These are phyloP conservation scores for Lysandra bellargus DNA, from an alignment of 2,888 invertebrate genomes.

Conservation along the genomic window DNA sequence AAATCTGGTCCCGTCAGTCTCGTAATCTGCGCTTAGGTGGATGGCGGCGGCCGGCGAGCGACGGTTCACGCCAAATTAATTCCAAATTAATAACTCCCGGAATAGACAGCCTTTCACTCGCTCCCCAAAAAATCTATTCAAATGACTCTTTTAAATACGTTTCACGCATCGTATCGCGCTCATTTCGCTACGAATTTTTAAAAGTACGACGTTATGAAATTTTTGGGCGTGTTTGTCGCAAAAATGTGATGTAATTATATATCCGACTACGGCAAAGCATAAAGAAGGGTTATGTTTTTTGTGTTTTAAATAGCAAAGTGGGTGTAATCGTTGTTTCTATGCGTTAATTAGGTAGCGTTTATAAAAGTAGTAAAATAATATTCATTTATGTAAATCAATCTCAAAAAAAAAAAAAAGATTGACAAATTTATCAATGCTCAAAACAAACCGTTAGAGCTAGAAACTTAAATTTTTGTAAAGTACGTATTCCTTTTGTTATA, in stretches of 20 bases:
- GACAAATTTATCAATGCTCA: no score
- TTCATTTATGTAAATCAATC: no score
- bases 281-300: neutral
- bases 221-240: neutral
- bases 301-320: no score
- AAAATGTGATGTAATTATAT: neutral
- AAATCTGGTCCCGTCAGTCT: neutral
- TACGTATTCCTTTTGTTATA: no score
- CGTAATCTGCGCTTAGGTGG: conserved; percentile 12
- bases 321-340: no score
- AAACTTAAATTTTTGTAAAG: no score
- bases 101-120: conserved; percentile 13
- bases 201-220: neutral
- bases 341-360: no score
- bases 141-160: conserved; percentile 10
- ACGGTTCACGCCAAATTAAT: conserved; percentile 17
- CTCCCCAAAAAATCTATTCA: neutral
- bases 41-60: neutral
- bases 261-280: neutral
- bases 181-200: neutral
- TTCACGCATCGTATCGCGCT: neutral
- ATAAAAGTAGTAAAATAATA: no score
- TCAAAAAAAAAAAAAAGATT: no score
- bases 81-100: conserved; percentile 15
- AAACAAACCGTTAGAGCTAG: no score